Percentiles rank a stretch among this genome's conserved stretches.
Evolutionary conservation across 2,888 invertebrate species (phyloP).

Genomic region (Standfussiana lucernea): DNA sequence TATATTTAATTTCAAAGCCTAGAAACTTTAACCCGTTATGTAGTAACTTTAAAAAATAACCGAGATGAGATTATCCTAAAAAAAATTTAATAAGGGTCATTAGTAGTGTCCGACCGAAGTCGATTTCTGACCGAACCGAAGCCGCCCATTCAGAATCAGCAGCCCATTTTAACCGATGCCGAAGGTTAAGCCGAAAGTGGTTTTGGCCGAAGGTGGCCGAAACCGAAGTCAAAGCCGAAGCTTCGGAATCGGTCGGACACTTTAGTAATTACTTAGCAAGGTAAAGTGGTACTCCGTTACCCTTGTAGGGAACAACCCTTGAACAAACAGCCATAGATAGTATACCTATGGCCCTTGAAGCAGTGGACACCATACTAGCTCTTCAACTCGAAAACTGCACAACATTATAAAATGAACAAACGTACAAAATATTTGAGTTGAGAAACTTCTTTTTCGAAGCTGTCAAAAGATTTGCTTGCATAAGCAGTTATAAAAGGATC

Average conservation of each 20-base stretch:
- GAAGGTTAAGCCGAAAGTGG: no score
- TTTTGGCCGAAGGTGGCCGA: neutral
- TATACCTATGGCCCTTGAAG: neutral
- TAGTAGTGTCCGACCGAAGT: no score
- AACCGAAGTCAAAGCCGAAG: neutral
- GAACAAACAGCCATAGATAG: neutral
- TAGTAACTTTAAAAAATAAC: no score
- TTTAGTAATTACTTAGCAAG: no score
- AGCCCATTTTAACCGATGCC: no score
- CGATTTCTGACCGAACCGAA: no score
- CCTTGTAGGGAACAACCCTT: neutral
- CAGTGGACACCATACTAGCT: neutral
- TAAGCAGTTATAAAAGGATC: neutral
- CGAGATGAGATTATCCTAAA: no score
- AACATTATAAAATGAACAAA: neutral
- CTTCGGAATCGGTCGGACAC: no score
- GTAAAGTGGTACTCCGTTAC: neutral
- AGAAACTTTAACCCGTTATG: no score
- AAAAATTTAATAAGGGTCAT: no score
- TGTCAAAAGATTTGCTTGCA: neutral
- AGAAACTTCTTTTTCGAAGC: neutral
- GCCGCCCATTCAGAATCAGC: no score
- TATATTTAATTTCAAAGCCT: no score
- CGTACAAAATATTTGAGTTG: neutral
- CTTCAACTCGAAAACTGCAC: neutral